Evolutionary conservation across 1,140 invertebrate genomes (phyloP).

Genomic region (Colletes latitarsis): DNA sequence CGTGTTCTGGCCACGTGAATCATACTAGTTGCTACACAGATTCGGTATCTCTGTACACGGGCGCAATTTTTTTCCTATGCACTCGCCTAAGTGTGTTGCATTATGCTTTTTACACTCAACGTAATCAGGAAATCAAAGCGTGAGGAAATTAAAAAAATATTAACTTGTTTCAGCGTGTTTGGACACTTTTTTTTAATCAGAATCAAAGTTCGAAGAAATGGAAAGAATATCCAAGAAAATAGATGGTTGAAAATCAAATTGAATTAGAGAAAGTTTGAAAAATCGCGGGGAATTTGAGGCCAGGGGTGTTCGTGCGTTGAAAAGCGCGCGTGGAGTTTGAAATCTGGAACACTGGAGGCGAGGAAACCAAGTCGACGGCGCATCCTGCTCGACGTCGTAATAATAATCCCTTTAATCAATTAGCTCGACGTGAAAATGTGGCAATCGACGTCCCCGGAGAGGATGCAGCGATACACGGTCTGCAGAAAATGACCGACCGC

Average conservation of each 20-base stretch:
- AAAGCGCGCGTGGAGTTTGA: too few species aligned
- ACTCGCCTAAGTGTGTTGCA: not conserved
- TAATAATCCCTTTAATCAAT: slow-evolving; percentile 74
- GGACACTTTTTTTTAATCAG: too few species aligned
- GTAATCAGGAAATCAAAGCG: too few species aligned
- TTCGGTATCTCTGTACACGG: not conserved
- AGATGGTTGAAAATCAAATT: too few species aligned
- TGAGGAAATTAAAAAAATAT: too few species aligned
- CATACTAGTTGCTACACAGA: not conserved
- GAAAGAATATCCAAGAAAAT: too few species aligned
- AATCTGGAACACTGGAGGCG: slow-evolving; percentile 26
- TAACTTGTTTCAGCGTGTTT: too few species aligned
- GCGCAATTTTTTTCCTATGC: not conserved
- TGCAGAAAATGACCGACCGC: slow-evolving; percentile 57
- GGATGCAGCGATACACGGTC: slow-evolving; percentile 27
- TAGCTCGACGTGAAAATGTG: slow-evolving; percentile 61
- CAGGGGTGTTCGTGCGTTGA: too few species aligned
- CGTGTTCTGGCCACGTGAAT: not conserved
- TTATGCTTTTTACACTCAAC: too few species aligned
- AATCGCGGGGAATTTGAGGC: too few species aligned
- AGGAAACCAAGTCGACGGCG: slow-evolving; percentile 48
- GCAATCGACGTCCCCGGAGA: slow-evolving; percentile 50
- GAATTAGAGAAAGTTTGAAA: too few species aligned
- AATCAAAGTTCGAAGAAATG: too few species aligned
- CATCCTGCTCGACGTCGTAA: slow-evolving; percentile 48